A percentile compares a stretch with the other conserved stretches of the same genome.
phyloP scores from a whole-genome alignment of 1,140 invertebrate genomes.

The Hycleus cichorii region DNA sequence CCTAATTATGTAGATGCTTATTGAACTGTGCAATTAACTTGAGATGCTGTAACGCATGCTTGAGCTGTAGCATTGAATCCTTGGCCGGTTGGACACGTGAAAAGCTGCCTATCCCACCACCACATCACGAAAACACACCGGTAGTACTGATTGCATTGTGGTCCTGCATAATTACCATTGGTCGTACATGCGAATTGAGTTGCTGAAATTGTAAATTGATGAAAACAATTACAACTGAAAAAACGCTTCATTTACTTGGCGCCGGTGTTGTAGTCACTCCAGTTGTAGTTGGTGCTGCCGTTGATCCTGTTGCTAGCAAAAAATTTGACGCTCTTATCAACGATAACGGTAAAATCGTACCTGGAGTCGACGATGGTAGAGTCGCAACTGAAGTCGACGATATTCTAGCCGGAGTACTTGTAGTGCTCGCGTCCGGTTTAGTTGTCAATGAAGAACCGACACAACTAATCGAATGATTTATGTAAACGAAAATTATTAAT shows the following conservation, averaged over 20 bases:
- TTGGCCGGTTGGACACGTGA: neutral
- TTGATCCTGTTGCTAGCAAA: neutral
- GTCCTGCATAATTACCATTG: neutral
- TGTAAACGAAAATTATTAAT: too few relatives aligned
- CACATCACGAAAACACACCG: conserved; percentile 1
- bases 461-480: too few relatives aligned
- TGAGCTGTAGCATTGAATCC: neutral
- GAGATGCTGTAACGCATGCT: neutral
- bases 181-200: neutral
- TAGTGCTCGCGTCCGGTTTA: neutral
- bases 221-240: neutral
- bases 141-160: conserved; percentile 3
- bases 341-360: too few relatives aligned
- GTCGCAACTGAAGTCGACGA: neutral
- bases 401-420: neutral
- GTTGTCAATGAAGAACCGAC: neutral
- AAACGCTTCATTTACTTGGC: neutral
- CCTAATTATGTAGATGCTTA: too few relatives aligned
- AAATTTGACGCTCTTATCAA: too few relatives aligned
- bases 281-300: neutral
- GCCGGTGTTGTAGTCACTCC: neutral
- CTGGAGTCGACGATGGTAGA: too few relatives aligned
- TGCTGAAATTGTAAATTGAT: neutral
- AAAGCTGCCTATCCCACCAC: conserved; percentile 1
- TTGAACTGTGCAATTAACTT: neutral